Evolutionary conservation across 2,888 invertebrate species (phyloP).

Genomic region (Ellobium chinense): DNA sequence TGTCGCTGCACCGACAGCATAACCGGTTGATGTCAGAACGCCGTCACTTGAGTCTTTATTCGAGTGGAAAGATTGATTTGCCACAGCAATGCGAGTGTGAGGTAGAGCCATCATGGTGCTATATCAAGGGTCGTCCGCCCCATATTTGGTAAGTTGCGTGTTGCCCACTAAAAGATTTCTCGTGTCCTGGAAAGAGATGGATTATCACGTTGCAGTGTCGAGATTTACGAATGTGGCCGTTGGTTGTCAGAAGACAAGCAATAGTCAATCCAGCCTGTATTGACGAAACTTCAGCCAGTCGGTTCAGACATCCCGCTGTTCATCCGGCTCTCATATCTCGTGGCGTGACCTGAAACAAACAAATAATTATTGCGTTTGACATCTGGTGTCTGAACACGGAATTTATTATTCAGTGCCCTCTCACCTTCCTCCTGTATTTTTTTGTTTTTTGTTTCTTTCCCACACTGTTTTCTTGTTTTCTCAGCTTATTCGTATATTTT

Average conservation of each 20-base stretch:
- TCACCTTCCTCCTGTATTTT: too few species aligned
- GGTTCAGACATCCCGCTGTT: not conserved
- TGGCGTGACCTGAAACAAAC: conserved; percentile 7
- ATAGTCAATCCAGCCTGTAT: too few species aligned
- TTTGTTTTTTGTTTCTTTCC: too few species aligned
- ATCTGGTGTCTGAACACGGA: too few species aligned
- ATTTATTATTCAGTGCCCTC: too few species aligned
- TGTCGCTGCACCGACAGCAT: not conserved
- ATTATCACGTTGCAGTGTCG: not conserved
- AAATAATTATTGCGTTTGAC: not conserved
- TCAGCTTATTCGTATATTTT: too few species aligned
- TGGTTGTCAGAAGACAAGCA: too few species aligned
- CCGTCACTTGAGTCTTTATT: not conserved
- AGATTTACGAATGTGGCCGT: not conserved
- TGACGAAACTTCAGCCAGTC: not conserved
- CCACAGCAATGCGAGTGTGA: not conserved
- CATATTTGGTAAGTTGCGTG: not conserved
- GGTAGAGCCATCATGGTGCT: not conserved
- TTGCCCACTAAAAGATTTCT: not conserved
- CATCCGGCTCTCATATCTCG: not conserved
- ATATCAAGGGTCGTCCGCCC: not conserved
- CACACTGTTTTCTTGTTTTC: too few species aligned
- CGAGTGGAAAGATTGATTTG: not conserved
- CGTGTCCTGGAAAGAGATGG: not conserved
- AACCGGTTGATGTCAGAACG: not conserved